phyloP scores from a whole-genome alignment of 1,140 invertebrate genomes.

The Diploscapter pachys region DNA sequence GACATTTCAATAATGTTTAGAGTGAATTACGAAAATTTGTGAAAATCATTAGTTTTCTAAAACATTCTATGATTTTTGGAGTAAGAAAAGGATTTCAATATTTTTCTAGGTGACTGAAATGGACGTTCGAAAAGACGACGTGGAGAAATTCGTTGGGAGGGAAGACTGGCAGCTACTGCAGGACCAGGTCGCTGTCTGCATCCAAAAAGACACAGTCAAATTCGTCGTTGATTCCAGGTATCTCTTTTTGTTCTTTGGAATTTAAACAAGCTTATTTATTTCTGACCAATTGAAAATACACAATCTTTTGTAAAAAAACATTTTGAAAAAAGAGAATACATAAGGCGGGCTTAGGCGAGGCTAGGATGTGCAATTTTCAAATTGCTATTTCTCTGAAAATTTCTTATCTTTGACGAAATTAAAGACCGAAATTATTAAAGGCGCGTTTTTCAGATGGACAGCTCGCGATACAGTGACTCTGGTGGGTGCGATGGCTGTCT shows the following conservation, averaged over 20 bases:
- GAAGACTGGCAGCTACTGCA: not conserved
- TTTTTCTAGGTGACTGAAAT: constrained; percentile 15
- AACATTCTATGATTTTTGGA: too few species aligned
- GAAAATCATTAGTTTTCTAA: too few species aligned
- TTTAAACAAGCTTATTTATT: too few species aligned
- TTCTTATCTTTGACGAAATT: constrained; percentile 1
- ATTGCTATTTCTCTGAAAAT: not conserved
- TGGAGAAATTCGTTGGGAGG: constrained; percentile 8
- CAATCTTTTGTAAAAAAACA: too few species aligned
- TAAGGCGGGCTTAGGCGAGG: not conserved
- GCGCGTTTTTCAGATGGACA: constrained; percentile 37
- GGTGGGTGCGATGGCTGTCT: constrained; percentile 35
- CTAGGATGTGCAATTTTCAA: not conserved
- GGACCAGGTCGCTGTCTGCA: constrained; percentile 20
- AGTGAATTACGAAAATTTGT: too few species aligned
- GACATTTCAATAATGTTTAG: not conserved
- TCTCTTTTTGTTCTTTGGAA: not conserved
- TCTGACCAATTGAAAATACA: too few species aligned
- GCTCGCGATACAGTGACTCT: constrained; percentile 46
- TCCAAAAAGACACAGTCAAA: constrained; percentile 2
- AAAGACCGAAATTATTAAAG: not conserved
- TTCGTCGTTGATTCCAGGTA: constrained; percentile 25
- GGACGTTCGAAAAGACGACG: constrained; percentile 28
- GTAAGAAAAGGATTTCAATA: not conserved
- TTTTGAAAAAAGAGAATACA: not conserved